phyloP scores from a whole-genome alignment of 2,113 vertebrate species.

The Callipepla californica region DNA sequence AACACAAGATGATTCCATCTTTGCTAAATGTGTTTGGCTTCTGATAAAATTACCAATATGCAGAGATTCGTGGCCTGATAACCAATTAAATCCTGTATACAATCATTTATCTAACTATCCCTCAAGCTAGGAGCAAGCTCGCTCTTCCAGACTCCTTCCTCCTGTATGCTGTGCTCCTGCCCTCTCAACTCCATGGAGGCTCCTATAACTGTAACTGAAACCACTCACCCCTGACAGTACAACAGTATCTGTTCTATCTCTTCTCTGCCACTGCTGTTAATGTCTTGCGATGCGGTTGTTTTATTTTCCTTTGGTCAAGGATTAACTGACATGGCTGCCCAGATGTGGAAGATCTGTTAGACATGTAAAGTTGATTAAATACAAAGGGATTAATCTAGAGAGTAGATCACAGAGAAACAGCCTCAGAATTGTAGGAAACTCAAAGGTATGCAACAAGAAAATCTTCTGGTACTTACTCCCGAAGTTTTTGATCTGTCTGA shows the following conservation, averaged over 20 bases:
- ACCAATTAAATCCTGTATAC: background rate
- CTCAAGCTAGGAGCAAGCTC: background rate
- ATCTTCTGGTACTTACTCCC: background rate
- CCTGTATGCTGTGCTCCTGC: background rate
- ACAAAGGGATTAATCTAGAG: background rate
- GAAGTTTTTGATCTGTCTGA: background rate
- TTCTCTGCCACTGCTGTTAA: background rate
- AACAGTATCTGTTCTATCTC: background rate
- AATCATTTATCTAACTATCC: conserved; percentile 6
- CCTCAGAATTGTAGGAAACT: background rate
- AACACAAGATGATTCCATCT: background rate
- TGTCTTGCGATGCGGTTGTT: background rate
- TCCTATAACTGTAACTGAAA: background rate
- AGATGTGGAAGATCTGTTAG: background rate
- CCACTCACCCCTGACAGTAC: background rate
- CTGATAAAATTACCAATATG: conserved; percentile 24
- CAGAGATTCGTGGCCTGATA: conserved; percentile 19
- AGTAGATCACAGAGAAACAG: background rate
- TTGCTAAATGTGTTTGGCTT: conserved; percentile 18
- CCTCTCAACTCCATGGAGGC: background rate
- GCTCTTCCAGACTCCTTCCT: conserved; percentile 1
- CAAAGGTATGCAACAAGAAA: background rate
- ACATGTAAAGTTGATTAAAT: background rate
- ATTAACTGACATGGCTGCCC: background rate
- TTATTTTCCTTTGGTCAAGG: background rate